A percentile compares a stretch with the other conserved stretches of the same genome.
These are phyloP conservation scores for Nasonia longicornis DNA, from an alignment of 1,140 invertebrate genomes.

Conservation along the genomic window DNA sequence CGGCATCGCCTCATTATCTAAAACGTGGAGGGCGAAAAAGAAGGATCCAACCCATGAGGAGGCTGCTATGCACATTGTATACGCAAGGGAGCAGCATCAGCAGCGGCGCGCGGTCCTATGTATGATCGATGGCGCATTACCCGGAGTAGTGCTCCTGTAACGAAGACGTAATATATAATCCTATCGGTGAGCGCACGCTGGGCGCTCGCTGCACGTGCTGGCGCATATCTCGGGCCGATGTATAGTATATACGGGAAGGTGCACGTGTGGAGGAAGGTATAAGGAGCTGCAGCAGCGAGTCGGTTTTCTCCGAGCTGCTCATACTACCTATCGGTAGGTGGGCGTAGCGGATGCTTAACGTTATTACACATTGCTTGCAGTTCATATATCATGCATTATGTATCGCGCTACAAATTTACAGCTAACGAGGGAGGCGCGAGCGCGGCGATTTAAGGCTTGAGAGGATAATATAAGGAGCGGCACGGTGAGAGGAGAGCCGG, in stretches of 20 bases:
- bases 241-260: not conserved
- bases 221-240: not conserved
- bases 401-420: constrained; percentile 44
- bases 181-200: constrained; percentile 39
- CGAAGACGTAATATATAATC: constrained; percentile 55
- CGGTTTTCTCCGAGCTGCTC: not conserved
- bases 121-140: constrained; percentile 53
- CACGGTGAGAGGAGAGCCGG: not conserved
- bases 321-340: constrained; percentile 46
- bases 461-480: not conserved
- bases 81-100: constrained; percentile 44
- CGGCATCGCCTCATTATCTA: constrained; percentile 20
- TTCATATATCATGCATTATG: constrained; percentile 57
- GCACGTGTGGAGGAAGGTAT: not conserved
- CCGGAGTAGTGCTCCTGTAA: constrained; percentile 48
- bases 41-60: not conserved
- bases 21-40: not conserved
- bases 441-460: not conserved
- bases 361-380: constrained; percentile 58
- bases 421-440: constrained; percentile 50
- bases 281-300: not conserved
- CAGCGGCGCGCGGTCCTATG: constrained; percentile 43
- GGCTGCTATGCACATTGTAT: not conserved
- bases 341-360: constrained; percentile 55
- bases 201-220: constrained; percentile 39